phyloP scores from a whole-genome alignment of 2,888 invertebrate species.

The Leptopilina myrica region DNA sequence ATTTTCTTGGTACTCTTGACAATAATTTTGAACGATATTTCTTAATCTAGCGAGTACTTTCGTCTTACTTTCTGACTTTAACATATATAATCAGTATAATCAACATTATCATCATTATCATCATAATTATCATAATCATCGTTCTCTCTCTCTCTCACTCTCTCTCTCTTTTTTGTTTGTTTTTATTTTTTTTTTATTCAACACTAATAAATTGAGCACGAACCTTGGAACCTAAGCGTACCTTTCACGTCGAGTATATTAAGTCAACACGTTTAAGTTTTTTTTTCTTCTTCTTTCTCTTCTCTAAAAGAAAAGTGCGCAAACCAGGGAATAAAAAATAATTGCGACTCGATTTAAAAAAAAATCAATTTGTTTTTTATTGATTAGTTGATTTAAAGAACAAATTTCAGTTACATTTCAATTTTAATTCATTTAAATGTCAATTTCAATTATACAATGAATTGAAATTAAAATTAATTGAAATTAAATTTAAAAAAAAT shows the following conservation, averaged over 20 bases:
- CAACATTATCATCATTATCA: conserved; percentile 13
- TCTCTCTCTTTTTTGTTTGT: not conserved
- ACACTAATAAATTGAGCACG: conserved; percentile 55
- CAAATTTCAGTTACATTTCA: too few relatives aligned
- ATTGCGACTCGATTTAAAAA: not conserved
- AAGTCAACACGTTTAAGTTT: conserved; percentile 52
- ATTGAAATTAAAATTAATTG: too few relatives aligned
- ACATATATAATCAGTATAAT: not conserved
- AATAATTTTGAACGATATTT: conserved; percentile 3
- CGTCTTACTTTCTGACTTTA: conserved; percentile 48
- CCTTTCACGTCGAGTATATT: conserved; percentile 60
- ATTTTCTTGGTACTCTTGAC: conserved; percentile 14
- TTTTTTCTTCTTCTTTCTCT: conserved; percentile 43
- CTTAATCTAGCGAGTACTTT: conserved; percentile 52
- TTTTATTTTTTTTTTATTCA: conserved; percentile 40
- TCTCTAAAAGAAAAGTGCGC: conserved; percentile 33
- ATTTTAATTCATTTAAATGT: too few relatives aligned
- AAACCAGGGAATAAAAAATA: conserved; percentile 20
- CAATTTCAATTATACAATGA: too few relatives aligned
- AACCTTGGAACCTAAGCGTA: conserved; percentile 65
- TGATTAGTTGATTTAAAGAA: too few relatives aligned
- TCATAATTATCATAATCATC: conserved; percentile 10
- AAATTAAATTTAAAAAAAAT: too few relatives aligned
- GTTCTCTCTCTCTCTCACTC: not conserved
- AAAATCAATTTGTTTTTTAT: too few relatives aligned